Percentiles rank a stretch among this genome's conserved stretches.
Conservation (phyloP, 2,888 invertebrate genomes). For the Torymus auratus region DNA sequence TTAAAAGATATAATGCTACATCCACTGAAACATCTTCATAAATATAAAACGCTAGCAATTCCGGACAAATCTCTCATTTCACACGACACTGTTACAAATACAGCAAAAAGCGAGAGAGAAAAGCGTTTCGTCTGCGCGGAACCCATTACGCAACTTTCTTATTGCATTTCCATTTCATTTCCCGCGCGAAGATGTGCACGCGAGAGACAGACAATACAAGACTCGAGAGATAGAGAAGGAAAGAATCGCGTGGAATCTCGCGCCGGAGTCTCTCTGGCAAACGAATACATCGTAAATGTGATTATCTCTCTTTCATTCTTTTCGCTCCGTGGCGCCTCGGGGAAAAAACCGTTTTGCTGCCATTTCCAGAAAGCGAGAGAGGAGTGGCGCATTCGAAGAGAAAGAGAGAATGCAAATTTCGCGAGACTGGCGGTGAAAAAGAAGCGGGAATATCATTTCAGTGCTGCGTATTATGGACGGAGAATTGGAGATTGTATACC, state of each 20-base stretch:
- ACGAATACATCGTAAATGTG: constrained; percentile 70
- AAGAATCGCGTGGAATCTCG: constrained; percentile 30
- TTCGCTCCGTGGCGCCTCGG: constrained; percentile 32
- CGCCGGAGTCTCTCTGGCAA: constrained; percentile 55
- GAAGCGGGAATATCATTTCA: neutral
- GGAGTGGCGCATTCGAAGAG: neutral
- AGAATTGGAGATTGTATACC: no score
- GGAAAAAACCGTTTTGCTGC: constrained; percentile 53
- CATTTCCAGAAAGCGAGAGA: constrained; percentile 18
- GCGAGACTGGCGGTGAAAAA: constrained; percentile 10
- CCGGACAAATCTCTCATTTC: neutral
- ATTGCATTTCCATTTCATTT: constrained; percentile 75
- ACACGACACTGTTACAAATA: neutral
- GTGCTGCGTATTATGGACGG: no score
- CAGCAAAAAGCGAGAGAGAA: constrained; percentile 30
- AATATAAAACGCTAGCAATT: constrained; percentile 2
- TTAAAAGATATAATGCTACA: neutral
- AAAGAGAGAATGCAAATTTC: constrained; percentile 60
- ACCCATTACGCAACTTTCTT: constrained; percentile 69
- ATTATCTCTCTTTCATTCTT: constrained; percentile 63
- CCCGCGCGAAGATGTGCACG: constrained; percentile 59
- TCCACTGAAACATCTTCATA: neutral
- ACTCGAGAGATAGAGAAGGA: neutral
- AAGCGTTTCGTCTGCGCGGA: constrained; percentile 31
- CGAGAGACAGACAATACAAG: neutral